Percentiles rank a stretch among this genome's conserved stretches.
These are phyloP conservation scores for Psix sp. DNA, from an alignment of 1,140 invertebrate genomes.

Conservation along the genomic window DNA sequence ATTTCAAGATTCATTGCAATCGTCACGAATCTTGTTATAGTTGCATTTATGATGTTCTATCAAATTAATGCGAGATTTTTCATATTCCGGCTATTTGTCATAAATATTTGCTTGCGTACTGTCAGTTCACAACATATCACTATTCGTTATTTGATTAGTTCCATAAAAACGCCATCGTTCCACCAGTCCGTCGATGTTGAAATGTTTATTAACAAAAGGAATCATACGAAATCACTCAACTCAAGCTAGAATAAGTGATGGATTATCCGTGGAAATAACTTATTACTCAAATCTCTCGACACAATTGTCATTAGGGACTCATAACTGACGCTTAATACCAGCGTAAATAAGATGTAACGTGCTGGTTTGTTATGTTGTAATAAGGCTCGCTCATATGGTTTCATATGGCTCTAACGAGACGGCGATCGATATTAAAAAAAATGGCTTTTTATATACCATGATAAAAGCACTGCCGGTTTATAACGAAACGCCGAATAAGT, in stretches of 20 bases:
- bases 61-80: constrained; percentile 38
- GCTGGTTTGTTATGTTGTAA: no score
- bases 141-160: not conserved
- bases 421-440: constrained; percentile 4
- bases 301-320: no score
- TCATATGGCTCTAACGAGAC: not conserved
- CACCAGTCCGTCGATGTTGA: no score
- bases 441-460: not conserved
- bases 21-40: constrained; percentile 35
- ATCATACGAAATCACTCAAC: no score
- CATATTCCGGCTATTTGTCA: constrained; percentile 4
- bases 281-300: no score
- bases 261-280: no score
- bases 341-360: constrained; percentile 4
- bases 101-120: no score
- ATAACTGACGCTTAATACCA: not conserved
- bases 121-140: no score
- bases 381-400: no score
- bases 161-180: no score
- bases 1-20: constrained; percentile 40
- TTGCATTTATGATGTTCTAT: constrained; percentile 25
- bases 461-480: not conserved
- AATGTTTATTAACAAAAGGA: no score
- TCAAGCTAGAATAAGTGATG: no score
- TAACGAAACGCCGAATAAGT: constrained; percentile 5